Conservation (phyloP, 1,140 invertebrate species). For the Caenorhabditis remanei region DNA sequence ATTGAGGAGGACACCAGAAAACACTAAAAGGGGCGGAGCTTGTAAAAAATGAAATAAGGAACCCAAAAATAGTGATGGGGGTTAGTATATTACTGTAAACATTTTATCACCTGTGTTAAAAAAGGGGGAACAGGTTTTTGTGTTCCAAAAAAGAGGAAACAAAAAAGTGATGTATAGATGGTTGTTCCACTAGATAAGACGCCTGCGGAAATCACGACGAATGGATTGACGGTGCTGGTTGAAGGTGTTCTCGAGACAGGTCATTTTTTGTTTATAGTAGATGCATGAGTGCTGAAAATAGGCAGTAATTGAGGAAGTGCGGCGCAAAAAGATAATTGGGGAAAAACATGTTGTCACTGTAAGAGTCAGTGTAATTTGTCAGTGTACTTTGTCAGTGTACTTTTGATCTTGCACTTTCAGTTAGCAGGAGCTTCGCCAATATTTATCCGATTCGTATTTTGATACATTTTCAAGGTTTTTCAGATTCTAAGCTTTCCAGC, state of each 20-base stretch:
- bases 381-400: too few relatives aligned
- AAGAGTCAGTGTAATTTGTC: too few relatives aligned
- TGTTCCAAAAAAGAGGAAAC: too few relatives aligned
- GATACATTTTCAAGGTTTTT: too few relatives aligned
- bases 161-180: slow-evolving; percentile 1
- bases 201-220: background rate
- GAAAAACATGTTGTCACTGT: too few relatives aligned
- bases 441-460: too few relatives aligned
- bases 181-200: background rate
- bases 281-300: slow-evolving; percentile 25
- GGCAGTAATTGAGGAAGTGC: background rate
- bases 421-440: too few relatives aligned
- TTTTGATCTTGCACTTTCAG: too few relatives aligned
- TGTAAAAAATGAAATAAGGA: background rate
- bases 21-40: background rate
- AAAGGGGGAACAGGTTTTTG: background rate
- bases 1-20: background rate
- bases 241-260: slow-evolving; percentile 28
- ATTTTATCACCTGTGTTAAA: background rate
- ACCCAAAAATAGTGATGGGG: background rate
- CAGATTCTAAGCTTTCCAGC: too few relatives aligned
- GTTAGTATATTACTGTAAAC: background rate
- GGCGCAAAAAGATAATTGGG: background rate
- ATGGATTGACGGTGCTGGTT: background rate
- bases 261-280: slow-evolving; percentile 51